phyloP scores from a whole-genome alignment of 2,797 vertebrate species.

The Eurystomus glaucurus region DNA sequence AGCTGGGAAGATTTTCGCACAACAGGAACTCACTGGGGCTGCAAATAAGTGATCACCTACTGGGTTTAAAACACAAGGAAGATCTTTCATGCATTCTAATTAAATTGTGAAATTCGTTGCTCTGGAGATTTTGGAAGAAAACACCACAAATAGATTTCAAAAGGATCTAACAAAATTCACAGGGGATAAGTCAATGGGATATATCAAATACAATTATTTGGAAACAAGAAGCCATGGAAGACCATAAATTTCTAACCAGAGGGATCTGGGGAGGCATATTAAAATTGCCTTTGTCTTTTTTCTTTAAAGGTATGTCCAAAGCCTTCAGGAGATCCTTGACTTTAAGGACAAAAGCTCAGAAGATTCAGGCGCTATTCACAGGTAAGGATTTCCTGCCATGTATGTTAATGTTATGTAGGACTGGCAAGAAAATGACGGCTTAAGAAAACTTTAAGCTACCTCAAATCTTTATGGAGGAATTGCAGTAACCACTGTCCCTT shows the following conservation, averaged over 20 bases:
- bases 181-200: not conserved
- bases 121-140: constrained; percentile 8
- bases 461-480: not conserved
- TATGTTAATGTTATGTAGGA: not conserved
- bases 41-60: constrained; percentile 3
- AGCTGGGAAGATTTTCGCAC: constrained; percentile 26
- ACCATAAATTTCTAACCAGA: not conserved
- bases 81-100: constrained; percentile 14
- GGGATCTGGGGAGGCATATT: not conserved
- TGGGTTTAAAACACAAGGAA: constrained; percentile 22
- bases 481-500: not conserved
- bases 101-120: not conserved
- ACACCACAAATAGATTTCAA: not conserved
- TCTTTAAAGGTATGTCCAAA: constrained; percentile 93
- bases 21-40: not conserved
- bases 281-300: not conserved
- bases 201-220: not conserved
- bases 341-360: constrained; percentile 93
- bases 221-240: not conserved
- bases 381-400: constrained; percentile 82
- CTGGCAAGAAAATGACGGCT: not conserved
- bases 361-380: constrained; percentile 87
- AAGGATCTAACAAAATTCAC: not conserved
- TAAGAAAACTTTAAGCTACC: not conserved
- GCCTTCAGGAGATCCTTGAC: constrained; percentile 94